A percentile compares a stretch with the other conserved stretches of the same genome.
phyloP scores from a whole-genome alignment of 2,113 vertebrate genomes.

The Vulpes lagopus region DNA sequence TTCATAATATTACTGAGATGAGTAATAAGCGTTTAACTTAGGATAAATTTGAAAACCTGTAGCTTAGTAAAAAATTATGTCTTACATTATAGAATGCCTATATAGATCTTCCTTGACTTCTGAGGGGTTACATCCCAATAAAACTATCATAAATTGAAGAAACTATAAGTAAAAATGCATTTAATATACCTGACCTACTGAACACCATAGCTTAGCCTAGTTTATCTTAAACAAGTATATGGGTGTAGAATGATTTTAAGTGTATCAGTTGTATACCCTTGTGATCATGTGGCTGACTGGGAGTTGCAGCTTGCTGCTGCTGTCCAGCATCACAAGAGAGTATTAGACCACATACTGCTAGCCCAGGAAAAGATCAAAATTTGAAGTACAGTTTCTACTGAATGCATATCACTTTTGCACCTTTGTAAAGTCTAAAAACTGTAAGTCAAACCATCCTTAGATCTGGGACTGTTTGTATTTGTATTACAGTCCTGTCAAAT shows the following conservation, averaged over 20 bases:
- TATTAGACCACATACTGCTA: background rate
- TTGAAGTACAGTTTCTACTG: background rate
- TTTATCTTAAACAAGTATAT: background rate
- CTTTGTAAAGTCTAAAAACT: background rate
- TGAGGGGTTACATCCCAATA: background rate
- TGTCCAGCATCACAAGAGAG: background rate
- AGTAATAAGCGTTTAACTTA: background rate
- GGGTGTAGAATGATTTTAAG: background rate
- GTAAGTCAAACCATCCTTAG: background rate
- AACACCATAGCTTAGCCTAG: background rate
- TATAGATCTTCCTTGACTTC: background rate
- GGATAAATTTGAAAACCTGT: background rate
- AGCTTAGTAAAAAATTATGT: background rate
- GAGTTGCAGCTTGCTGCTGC: background rate
- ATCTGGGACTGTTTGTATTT: background rate
- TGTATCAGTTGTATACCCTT: background rate
- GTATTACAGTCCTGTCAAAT: background rate
- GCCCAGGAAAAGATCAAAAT: background rate
- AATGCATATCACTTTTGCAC: background rate
- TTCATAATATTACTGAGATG: background rate
- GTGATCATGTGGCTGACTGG: background rate
- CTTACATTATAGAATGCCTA: background rate
- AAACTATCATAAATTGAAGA: background rate
- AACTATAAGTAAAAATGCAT: background rate
- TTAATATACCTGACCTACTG: background rate